Evolutionary conservation across 2,888 invertebrate species (phyloP), one percentile per base, ranked within the genome.

Genomic region (Drosophila neotestacea): DNA sequence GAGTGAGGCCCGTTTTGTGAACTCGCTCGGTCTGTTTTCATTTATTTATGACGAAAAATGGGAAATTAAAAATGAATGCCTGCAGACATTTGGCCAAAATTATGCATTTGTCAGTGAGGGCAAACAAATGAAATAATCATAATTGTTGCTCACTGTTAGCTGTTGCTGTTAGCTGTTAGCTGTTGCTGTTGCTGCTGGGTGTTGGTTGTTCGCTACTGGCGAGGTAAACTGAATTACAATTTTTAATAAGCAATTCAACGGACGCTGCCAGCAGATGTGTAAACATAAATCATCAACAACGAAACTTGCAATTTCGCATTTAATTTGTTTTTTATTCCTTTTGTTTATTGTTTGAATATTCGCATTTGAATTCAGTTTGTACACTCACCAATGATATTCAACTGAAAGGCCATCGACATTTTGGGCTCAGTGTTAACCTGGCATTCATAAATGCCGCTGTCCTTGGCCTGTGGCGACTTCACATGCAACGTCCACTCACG

Each of bases 401-500:
- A 95, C 91, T 95, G 95, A 92, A 97, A 97, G 74, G 96, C 96
- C 90, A 97, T 94, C 50, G 96, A 97, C 95, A 97, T 96, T 94
- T 97, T 97, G 69, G 97, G 97, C 91, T 97, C 97, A 0, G 97
- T 97, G 92, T 94, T 94, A 81, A 94, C 94, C 91, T 94, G 94
- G 88, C 94, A 94, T 85, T 94, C 94, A 91, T 94, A 94, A 79
- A 93, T 93, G 58, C 97, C 97, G 3, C 96, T 95, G 93, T 97
- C 97, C 86, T 96, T 94, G 85, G 96, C 94, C 92, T 96, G 96
- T 6, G 97, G 96, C 88, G 96, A 96, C 93, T 96, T 97, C 90
- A 97, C 96, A 93, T 97, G 97, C 65, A 97, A 93, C 74, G 96
- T 97, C 97, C 97, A 97, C 93, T 97, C 97, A 91, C 97, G 96